Conservation (phyloP, 2,888 invertebrate species). For the Nomada fabriciana region DNA sequence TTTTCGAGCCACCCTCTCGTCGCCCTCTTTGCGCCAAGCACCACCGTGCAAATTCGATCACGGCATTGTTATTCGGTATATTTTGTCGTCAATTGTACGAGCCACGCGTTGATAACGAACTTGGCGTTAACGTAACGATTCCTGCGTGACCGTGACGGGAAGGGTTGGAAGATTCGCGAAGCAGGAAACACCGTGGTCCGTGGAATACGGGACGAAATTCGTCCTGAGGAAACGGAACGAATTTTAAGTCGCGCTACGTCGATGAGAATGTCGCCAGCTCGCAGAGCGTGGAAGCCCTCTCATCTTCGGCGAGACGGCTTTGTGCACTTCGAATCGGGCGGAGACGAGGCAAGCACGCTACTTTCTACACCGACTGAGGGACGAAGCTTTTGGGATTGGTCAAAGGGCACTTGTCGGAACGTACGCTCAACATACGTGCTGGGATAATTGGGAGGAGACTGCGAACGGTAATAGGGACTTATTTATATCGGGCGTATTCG, state of each 20-base stretch:
- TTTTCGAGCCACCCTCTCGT: background rate
- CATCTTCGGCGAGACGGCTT: background rate
- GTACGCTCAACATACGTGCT: too few relatives aligned
- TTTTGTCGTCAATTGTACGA: slow-evolving; percentile 38
- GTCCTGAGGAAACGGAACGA: slow-evolving; percentile 25
- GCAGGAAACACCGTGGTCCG: background rate
- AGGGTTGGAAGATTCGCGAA: slow-evolving; percentile 10
- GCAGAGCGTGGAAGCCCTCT: background rate
- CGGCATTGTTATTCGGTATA: slow-evolving; percentile 8
- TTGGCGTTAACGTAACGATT: slow-evolving; percentile 27
- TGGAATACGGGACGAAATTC: too few relatives aligned
- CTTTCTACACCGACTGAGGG: background rate
- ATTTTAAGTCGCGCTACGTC: slow-evolving; percentile 29
- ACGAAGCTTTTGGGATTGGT: slow-evolving; percentile 8
- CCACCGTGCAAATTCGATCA: slow-evolving; percentile 23
- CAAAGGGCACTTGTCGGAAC: slow-evolving; percentile 8
- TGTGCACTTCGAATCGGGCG: slow-evolving; percentile 28
- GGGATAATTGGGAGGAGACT: background rate
- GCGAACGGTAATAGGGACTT: background rate
- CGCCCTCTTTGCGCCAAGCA: background rate
- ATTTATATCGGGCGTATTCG: background rate
- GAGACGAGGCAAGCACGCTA: background rate
- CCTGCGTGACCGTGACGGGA: background rate
- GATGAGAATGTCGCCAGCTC: slow-evolving; percentile 14
- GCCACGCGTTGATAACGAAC: slow-evolving; percentile 34